Conservation (phyloP, 2,113 vertebrate genomes). For the Oncorhynchus kisutch region DNA sequence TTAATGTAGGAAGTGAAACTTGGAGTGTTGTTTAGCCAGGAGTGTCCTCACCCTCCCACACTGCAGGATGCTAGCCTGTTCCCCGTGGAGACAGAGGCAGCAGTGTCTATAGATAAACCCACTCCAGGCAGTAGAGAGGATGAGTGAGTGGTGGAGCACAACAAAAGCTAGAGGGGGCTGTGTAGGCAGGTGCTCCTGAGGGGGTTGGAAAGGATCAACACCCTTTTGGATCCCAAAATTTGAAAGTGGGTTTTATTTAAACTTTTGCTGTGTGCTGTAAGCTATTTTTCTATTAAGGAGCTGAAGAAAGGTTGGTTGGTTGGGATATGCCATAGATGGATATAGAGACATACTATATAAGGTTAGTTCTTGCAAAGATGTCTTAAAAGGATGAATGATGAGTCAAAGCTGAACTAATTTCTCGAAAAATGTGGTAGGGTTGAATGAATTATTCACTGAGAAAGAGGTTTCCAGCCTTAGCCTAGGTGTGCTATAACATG, state of each 20-base stretch:
- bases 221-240: not conserved
- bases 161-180: constrained; percentile 28
- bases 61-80: constrained; percentile 20
- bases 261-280: not conserved
- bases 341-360: too few relatives aligned
- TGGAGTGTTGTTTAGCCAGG: not conserved
- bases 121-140: constrained; percentile 29
- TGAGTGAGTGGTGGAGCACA: constrained; percentile 2
- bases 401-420: too few relatives aligned
- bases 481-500: too few relatives aligned
- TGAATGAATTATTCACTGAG: too few relatives aligned
- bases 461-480: too few relatives aligned
- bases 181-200: constrained; percentile 39
- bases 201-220: not conserved
- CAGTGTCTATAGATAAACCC: constrained; percentile 27
- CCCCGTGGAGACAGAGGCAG: constrained; percentile 34
- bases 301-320: not conserved
- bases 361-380: too few relatives aligned
- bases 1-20: not conserved
- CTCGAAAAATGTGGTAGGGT: too few relatives aligned
- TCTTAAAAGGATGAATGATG: too few relatives aligned
- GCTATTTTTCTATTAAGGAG: not conserved
- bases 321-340: not conserved
- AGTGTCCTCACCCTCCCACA: constrained; percentile 12
- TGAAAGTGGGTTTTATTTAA: not conserved